Evolutionary conservation across 1,140 invertebrate species (phyloP).

Genomic region (Drosophila baimaii): DNA sequence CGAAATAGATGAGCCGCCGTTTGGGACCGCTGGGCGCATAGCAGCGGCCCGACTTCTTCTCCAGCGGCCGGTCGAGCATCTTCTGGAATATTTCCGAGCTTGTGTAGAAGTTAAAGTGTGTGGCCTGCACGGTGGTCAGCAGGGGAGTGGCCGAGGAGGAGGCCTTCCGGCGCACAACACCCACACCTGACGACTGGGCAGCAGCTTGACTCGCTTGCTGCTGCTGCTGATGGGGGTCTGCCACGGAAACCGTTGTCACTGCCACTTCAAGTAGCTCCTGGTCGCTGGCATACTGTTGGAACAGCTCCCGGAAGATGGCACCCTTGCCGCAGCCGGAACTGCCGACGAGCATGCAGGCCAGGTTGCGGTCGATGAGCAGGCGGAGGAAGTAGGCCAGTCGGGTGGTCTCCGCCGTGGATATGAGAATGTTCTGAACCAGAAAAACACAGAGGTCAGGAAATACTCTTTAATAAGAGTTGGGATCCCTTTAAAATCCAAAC

Average conservation of each 20-base stretch:
- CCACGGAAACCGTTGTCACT: slow-evolving; percentile 54
- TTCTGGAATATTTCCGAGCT: slow-evolving; percentile 96
- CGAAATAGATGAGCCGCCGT: slow-evolving; percentile 96
- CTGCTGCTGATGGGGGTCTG: slow-evolving; percentile 35
- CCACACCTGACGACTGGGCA: slow-evolving; percentile 3
- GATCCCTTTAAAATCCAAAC: slow-evolving; percentile 24
- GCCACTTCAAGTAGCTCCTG: slow-evolving; percentile 74
- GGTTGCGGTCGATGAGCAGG: slow-evolving; percentile 90
- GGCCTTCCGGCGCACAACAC: slow-evolving; percentile 48
- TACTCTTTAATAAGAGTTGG: background rate
- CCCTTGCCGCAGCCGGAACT: slow-evolving; percentile 94
- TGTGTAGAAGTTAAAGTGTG: slow-evolving; percentile 98
- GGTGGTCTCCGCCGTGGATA: slow-evolving; percentile 95
- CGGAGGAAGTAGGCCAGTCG: slow-evolving; percentile 96
- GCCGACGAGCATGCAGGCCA: slow-evolving; percentile 96
- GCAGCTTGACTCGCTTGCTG: slow-evolving; percentile 9
- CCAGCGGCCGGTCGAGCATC: slow-evolving; percentile 95
- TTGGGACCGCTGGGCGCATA: slow-evolving; percentile 94
- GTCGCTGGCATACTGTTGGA: slow-evolving; percentile 86
- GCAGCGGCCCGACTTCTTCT: slow-evolving; percentile 97
- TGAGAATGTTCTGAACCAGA: slow-evolving; percentile 88
- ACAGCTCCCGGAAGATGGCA: slow-evolving; percentile 93
- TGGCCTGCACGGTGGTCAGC: slow-evolving; percentile 89
- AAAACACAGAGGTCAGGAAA: background rate
- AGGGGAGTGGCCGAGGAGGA: slow-evolving; percentile 63